phyloP scores from a whole-genome alignment of 1,140 invertebrate species.

The honey bee (Apis mellifera) region Amel_HAv3.1 CM009939.2:12010001-12010500 shows the following conservation, averaged over 20 bases:
- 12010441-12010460: background rate
- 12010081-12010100: slow-evolving; percentile 63
- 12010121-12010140: slow-evolving; percentile 95
- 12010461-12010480: background rate
- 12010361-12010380: background rate
- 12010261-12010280: too few relatives aligned
- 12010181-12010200: slow-evolving; percentile 88
- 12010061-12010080: slow-evolving; percentile 66
- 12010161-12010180: slow-evolving; percentile 92
- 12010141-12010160: slow-evolving; percentile 91
- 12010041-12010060: background rate
- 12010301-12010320: background rate
- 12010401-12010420: background rate
- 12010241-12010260: slow-evolving; percentile 31
- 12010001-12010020: slow-evolving; percentile 42
- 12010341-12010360: background rate
- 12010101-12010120: slow-evolving; percentile 73
- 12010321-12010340: background rate
- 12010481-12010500: background rate
- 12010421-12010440: background rate
- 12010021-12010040: too few relatives aligned
- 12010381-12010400: background rate
- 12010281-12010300: too few relatives aligned
- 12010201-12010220: slow-evolving; percentile 65
- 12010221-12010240: slow-evolving; percentile 14